Evolutionary conservation across 1,140 invertebrate species (phyloP).

Genomic region (Nephila pilipes): DNA sequence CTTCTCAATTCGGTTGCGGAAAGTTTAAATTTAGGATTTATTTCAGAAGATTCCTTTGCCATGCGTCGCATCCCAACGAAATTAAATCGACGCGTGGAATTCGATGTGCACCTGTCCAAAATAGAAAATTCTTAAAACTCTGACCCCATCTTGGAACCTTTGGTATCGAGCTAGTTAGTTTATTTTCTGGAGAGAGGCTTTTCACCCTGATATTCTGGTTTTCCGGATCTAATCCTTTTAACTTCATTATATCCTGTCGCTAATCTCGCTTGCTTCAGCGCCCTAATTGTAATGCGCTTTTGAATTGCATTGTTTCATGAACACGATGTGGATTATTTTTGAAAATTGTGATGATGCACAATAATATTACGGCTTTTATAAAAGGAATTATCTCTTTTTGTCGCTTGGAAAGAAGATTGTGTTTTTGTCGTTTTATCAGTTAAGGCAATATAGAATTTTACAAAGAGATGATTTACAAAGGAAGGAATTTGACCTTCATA

Average conservation of each 20-base stretch:
- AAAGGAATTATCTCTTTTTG: not conserved
- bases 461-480: no score
- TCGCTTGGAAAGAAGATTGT: not conserved
- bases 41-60: not conserved
- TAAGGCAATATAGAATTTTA: no score
- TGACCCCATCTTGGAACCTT: not conserved
- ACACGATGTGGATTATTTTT: not conserved
- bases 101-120: not conserved
- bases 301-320: not conserved
- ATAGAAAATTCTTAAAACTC: not conserved
- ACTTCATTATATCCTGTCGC: not conserved
- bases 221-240: not conserved
- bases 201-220: not conserved
- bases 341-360: not conserved
- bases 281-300: not conserved
- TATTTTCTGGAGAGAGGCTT: not conserved
- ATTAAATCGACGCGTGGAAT: slow-evolving; percentile 2
- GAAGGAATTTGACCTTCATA: no score
- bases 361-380: not conserved
- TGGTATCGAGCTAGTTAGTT: not conserved
- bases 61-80: not conserved
- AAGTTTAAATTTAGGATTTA: slow-evolving; percentile 38
- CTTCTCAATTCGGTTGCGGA: not conserved
- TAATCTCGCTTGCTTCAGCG: not conserved
- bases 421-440: no score